phyloP scores from a whole-genome alignment of 2,113 vertebrate species.

The Oreotrochilus melanogaster region DNA sequence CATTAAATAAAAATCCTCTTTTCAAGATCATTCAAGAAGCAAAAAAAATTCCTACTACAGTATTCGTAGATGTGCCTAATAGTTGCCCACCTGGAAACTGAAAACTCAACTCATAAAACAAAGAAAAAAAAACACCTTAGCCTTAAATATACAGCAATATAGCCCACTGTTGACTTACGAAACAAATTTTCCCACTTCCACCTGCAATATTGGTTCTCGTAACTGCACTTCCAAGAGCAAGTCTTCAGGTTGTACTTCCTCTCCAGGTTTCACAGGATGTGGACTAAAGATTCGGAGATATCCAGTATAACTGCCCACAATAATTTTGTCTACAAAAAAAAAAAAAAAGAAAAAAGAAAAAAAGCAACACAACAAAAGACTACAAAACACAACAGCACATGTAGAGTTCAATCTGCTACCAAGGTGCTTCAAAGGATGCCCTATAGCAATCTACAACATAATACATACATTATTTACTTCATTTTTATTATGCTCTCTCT shows the following conservation, averaged over 20 bases:
- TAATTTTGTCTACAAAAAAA: slow-evolving; percentile 87
- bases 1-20: neutral
- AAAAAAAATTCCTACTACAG: neutral
- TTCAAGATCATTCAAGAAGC: neutral
- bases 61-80: neutral
- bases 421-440: neutral
- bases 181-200: slow-evolving; percentile 96
- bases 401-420: neutral
- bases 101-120: neutral
- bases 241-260: slow-evolving; percentile 80
- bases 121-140: neutral
- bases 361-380: neutral
- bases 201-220: slow-evolving; percentile 88
- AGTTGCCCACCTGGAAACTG: neutral
- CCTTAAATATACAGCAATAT: neutral
- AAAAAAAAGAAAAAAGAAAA: neutral
- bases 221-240: slow-evolving; percentile 92
- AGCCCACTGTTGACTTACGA: slow-evolving; percentile 87
- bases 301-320: slow-evolving; percentile 94
- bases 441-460: neutral
- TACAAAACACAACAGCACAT: neutral
- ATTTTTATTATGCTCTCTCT: neutral
- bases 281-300: slow-evolving; percentile 91
- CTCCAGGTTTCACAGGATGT: slow-evolving; percentile 80
- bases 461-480: neutral